Conservation (phyloP, 2,797 vertebrate genomes). For the Poecilia picta region DNA sequence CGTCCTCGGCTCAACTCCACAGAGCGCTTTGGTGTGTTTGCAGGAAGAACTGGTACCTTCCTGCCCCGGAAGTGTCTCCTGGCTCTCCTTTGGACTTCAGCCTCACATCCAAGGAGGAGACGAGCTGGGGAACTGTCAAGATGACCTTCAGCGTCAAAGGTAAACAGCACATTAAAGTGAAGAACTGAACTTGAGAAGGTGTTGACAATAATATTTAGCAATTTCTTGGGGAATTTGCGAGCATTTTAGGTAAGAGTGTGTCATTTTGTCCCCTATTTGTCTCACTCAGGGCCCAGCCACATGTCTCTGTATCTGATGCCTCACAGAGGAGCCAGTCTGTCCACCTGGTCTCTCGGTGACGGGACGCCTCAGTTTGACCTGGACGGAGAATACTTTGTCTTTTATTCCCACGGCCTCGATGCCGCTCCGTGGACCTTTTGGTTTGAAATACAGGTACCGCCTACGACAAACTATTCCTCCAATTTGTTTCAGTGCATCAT, state of each 20-base stretch:
- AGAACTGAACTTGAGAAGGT: not conserved
- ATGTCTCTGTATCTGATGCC: conserved; percentile 92
- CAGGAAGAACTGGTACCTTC: conserved; percentile 98
- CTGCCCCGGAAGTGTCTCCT: conserved; percentile 85
- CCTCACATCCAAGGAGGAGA: conserved; percentile 87
- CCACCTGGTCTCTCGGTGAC: conserved; percentile 91
- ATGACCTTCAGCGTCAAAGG: conserved; percentile 90
- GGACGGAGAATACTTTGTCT: conserved; percentile 93
- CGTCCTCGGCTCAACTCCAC: not conserved
- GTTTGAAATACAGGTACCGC: conserved; percentile 90
- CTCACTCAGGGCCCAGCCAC: conserved; percentile 89
- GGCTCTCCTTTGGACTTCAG: conserved; percentile 85
- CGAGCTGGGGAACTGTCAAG: conserved; percentile 84
- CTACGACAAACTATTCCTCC: not conserved
- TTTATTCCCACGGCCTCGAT: conserved; percentile 91
- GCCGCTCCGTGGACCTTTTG: conserved; percentile 92
- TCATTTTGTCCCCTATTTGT: not conserved
- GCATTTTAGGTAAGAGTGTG: not conserved
- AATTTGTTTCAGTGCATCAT: not conserved
- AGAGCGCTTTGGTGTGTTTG: conserved; percentile 26
- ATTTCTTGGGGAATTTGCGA: not conserved
- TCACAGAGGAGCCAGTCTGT: conserved; percentile 80
- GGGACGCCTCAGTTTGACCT: conserved; percentile 84
- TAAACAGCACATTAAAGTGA: conserved; percentile 45
- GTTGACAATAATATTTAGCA: not conserved